Base-by-base conservation (phyloP, 2,113 vertebrate species). In the Antigone vipio region DNA sequence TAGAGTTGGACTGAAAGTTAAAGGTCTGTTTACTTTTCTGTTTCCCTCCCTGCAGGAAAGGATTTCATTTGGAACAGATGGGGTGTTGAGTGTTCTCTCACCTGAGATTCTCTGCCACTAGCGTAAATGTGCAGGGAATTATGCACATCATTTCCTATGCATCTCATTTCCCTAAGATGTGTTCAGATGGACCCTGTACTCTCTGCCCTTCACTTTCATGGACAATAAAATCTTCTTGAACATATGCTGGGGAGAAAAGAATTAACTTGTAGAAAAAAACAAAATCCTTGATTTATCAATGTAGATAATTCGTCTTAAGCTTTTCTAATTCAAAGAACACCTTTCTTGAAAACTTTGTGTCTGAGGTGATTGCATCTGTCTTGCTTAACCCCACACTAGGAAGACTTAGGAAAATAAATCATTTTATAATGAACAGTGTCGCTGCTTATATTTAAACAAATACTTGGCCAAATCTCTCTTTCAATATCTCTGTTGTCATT, bases 21-120 rank as follows among this genome's bases (percentile, higher is more conserved):
- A 80, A 71, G 47, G 1, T 20, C 40, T 79, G 5, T 26, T 79
- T 50, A 8, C 29, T 23, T 73, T 66, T 44, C 34, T 73, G 7
- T 29, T 91, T 17, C 21, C 6, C 4, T 76, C 27, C 6, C 49
- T 58, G 27, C 42, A 92, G 45, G 11, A 88, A 83, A 77, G n/a
- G 22, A 44, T 38, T 95, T 60, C 15, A 30, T 83, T 79, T 35
- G 16, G 78, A 94, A 67, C 88, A 95, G 92, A 88, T 86, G 78
- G 49, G 58, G 6, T 62, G 32, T 22, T 80, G 67, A 85, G 32
- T 50, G 53, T 59, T 92, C 90, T 66, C 4, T 0, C 85, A 96
- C 63, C 93, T 93, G 85, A 93, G 50, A 66, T 73, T 92, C 78
- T n/a, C 47, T 95, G 69, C 85, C 89, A 73, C 34, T 49, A 42